Base-by-base conservation (phyloP, 2,888 invertebrate genomes). In the Andrena flavipes region DNA sequence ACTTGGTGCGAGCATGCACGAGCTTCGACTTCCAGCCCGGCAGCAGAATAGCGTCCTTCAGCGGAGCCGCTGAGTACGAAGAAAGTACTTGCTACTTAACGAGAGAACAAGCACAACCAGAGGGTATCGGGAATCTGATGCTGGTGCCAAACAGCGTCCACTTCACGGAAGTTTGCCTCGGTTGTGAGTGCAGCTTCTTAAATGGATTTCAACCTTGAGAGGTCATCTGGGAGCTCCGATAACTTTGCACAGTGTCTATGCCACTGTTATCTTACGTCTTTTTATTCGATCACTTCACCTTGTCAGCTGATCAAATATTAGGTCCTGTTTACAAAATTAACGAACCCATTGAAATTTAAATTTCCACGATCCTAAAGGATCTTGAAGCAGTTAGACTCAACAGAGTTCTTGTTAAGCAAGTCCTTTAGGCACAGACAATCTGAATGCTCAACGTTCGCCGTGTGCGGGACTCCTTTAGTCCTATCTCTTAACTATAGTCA, bases 11-110 rank as follows among this genome's bases (percentile, higher is more conserved):
- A 85, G 96, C 97, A 1, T 98, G 98, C 93, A 96, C 97, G 82
- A 98, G 98, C 62, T 98, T 98, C 88, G 98, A 98, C 94, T 98
- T 98, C 92, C 97, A 98, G 94, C 98, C 98, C 0, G 98, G 98
- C 76, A 97, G 97, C 86, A 95, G 98, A 54, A 97, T 97, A 85
- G 97, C 97, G 48, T 97, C 97, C 0, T 98, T 97, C 90, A 97
- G 97, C 86, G 95, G 95, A 0, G 96, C 96, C 84, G 96, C 97
- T 0, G 98, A 98, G 91, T 98, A 97, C 91, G 98, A 98, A 91
- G 98, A 98, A 92, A 98, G 98, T 13, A 97, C 97, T 20, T 98
- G 98, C 92, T 98, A 97, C 92, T 94, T 98, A 84, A 97, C 98
- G 0, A 95, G 97, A 49, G 98, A 98, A 93, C 97, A 97, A 86